phyloP scores from a whole-genome alignment of 2,113 vertebrate genomes.

The Sclerurus mexicanus region DNA sequence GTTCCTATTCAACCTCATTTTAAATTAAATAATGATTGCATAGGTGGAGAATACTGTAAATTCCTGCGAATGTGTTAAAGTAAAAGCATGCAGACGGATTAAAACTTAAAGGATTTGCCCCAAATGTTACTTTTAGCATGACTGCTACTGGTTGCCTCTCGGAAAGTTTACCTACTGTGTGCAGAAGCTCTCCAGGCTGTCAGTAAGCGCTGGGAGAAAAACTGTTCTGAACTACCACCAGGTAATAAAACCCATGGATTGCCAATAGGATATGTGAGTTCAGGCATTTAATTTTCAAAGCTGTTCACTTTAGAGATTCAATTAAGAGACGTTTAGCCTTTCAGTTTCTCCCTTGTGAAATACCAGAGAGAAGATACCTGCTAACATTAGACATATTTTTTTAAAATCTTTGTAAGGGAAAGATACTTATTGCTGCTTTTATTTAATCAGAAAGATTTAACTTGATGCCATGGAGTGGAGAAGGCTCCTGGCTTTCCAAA shows the following conservation, averaged over 20 bases:
- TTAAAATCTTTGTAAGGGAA: neutral
- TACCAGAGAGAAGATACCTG: neutral
- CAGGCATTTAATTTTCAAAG: neutral
- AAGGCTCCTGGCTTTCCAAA: neutral
- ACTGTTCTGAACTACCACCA: neutral
- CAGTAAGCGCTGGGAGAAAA: neutral
- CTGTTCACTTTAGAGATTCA: neutral
- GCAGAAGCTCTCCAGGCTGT: neutral
- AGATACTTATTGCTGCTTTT: neutral
- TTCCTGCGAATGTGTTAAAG: neutral
- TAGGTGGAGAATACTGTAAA: neutral
- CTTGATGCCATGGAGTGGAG: neutral
- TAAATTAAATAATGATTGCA: neutral
- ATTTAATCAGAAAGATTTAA: neutral
- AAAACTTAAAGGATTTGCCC: neutral
- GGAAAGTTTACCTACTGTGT: neutral
- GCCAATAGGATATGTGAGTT: neutral
- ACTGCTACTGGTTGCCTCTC: neutral
- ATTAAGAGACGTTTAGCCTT: neutral
- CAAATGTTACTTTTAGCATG: neutral
- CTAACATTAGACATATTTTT: neutral
- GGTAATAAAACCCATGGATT: neutral
- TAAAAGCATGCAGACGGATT: neutral
- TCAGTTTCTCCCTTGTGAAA: neutral
- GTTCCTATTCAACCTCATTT: neutral